Evolutionary conservation across 2,113 vertebrate genomes (phyloP), one percentile per base, ranked within the genome.

Genomic region (Serilophus lunatus): DNA sequence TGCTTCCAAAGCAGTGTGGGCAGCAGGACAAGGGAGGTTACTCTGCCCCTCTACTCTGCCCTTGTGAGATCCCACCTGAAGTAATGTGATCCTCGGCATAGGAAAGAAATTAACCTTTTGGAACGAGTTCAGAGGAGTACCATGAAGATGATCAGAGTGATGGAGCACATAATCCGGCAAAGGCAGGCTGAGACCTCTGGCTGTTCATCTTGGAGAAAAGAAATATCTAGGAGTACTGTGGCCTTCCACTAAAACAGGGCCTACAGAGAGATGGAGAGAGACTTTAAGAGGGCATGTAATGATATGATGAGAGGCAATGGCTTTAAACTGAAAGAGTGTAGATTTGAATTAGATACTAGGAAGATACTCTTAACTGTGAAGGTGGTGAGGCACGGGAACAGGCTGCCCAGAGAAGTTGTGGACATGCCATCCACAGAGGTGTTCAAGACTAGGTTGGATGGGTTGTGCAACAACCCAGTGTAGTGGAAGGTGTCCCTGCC

Each of bases 31-130:
- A 50, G 10, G 31, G 38, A 50, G 9, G 36, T 6, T 11, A 31
- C 72, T 49, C 35, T 65, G 7, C 31, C 9, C 20, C 6, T 80
- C 17, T 64, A 4, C 9, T 64, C 11, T 64, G 35, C 17, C 18
- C 12, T 49, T 0, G 0, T 50, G 76, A 64, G 31, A 72, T 31
- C 13, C 25, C 6, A 26, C 40, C 13, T 6, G 1, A 63, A 56
- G 42, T 31, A 11, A 8, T 25, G 44, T 12, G 12, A 24, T 56
- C 19, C 16, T 57, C 8, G 35, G 44, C 24, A 59, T 5, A 64
- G 18, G 7, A 49, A 49, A 20, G 25, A 23, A 13, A 12, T 56
- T 13, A 49, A 3, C 24, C 3, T 35, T 17, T 50, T 42, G 29
- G 31, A 56, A 20, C 24, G 11, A 49, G 31, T 49, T 31, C 35